Percentiles rank a stretch among this genome's conserved stretches.
phyloP scores from a whole-genome alignment of 2,113 vertebrate species.

The Choloepus hoffmanni region DNA sequence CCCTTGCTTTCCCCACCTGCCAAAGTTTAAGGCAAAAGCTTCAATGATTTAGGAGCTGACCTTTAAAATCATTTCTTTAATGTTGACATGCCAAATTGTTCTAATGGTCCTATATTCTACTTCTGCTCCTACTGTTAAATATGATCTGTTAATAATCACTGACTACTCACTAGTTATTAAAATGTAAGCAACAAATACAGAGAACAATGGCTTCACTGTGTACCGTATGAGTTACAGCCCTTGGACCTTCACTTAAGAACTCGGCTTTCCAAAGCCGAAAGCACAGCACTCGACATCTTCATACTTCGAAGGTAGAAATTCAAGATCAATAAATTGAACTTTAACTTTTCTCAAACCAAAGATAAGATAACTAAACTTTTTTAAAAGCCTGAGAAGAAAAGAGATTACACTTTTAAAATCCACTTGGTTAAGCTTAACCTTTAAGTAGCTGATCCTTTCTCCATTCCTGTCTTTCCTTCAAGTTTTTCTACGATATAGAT shows the following conservation, averaged over 20 bases:
- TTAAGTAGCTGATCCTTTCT: background rate
- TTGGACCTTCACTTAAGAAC: background rate
- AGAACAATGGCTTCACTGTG: conserved; percentile 64
- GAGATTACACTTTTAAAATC: background rate
- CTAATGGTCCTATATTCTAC: background rate
- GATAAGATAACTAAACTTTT: background rate
- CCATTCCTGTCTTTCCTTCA: background rate
- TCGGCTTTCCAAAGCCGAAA: conserved; percentile 17
- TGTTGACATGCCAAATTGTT: conserved; percentile 40
- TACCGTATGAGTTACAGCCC: background rate
- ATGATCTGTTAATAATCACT: conserved; percentile 78
- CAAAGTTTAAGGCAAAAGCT: conserved; percentile 26
- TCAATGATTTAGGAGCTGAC: conserved; percentile 26
- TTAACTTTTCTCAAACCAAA: background rate
- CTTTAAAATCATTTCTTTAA: conserved; percentile 53
- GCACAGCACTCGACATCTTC: background rate
- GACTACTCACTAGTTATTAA: conserved; percentile 73
- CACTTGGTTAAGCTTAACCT: background rate
- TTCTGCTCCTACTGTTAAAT: conserved; percentile 54
- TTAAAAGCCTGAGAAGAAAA: background rate
- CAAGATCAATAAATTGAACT: background rate
- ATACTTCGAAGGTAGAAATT: background rate
- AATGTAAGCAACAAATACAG: conserved; percentile 71
- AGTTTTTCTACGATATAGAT: conserved; percentile 13
- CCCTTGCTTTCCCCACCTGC: background rate